A percentile compares a stretch with the other conserved stretches of the same genome.
phyloP scores from a whole-genome alignment of 2,888 invertebrate genomes.

The Plebejus melissa region DNA sequence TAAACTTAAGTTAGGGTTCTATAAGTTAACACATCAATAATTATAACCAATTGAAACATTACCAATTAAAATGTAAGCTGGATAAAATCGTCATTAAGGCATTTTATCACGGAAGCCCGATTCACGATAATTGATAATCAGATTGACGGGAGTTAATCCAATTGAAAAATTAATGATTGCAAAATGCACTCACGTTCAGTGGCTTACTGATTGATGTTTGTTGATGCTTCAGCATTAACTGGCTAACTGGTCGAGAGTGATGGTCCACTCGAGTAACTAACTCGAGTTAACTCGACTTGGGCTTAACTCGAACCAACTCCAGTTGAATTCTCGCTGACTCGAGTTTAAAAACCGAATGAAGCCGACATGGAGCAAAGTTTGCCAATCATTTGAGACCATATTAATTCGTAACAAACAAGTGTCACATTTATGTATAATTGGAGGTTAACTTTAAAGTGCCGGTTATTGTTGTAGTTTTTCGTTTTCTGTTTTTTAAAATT shows the following conservation, averaged over 20 bases:
- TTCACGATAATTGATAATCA: conserved; percentile 9
- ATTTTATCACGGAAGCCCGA: not conserved
- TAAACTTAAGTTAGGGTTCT: not conserved
- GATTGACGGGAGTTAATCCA: not conserved
- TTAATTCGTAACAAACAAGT: conserved; percentile 11
- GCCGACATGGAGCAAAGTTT: not conserved
- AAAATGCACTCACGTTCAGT: not conserved
- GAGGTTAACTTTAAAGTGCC: conserved; percentile 13
- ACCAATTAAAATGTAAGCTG: conserved; percentile 6
- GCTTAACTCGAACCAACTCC: too few species aligned
- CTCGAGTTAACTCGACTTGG: too few species aligned
- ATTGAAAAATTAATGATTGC: conserved; percentile 7
- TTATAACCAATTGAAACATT: not conserved
- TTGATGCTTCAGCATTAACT: not conserved
- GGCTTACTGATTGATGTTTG: not conserved
- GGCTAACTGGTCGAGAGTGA: not conserved
- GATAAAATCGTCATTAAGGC: not conserved
- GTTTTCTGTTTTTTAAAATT: conserved; percentile 26
- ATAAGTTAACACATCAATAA: not conserved
- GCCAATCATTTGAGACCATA: not conserved
- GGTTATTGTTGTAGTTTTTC: not conserved
- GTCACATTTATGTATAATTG: not conserved
- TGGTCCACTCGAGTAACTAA: not conserved
- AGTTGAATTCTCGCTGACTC: conserved; percentile 6
- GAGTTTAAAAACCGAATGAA: conserved; percentile 26